Conservation (phyloP, 2,797 vertebrate genomes). For the Crenichthys baileyi region DNA sequence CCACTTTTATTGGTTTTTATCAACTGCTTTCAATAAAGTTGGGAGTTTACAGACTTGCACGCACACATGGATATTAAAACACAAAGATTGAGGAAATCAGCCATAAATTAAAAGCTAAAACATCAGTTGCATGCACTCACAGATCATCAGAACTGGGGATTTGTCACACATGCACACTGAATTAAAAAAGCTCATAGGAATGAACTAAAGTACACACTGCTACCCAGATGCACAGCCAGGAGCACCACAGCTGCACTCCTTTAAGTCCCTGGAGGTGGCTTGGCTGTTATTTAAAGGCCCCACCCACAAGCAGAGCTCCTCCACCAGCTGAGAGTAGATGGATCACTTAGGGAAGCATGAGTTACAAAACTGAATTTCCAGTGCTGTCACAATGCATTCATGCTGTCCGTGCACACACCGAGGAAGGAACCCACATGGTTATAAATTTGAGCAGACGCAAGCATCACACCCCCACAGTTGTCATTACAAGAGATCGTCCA, state of each 20-base stretch:
- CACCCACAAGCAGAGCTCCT: conserved; percentile 40
- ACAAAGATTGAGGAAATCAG: conserved; percentile 59
- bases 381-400: neutral
- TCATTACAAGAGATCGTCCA: conserved; percentile 66
- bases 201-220: conserved; percentile 33
- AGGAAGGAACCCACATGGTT: conserved; percentile 5
- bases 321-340: conserved; percentile 18
- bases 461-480: conserved; percentile 57
- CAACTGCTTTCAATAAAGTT: conserved; percentile 54
- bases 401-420: conserved; percentile 7
- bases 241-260: conserved; percentile 51
- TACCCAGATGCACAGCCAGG: conserved; percentile 55
- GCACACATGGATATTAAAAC: conserved; percentile 19
- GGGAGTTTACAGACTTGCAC: conserved; percentile 58
- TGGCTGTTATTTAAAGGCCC: conserved; percentile 29
- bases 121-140: conserved; percentile 34
- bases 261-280: conserved; percentile 29
- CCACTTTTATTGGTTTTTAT: conserved; percentile 55
- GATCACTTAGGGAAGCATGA: neutral
- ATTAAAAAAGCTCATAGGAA: conserved; percentile 18
- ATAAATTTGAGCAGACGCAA: conserved; percentile 15
- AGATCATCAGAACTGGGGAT: conserved; percentile 42
- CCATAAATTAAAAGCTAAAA: conserved; percentile 50
- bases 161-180: conserved; percentile 40
- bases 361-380: neutral